A percentile compares a stretch with the other conserved stretches of the same genome.
Evolutionary conservation across 2,797 vertebrate genomes (phyloP).

Genomic region (Okamejei kenojei): DNA sequence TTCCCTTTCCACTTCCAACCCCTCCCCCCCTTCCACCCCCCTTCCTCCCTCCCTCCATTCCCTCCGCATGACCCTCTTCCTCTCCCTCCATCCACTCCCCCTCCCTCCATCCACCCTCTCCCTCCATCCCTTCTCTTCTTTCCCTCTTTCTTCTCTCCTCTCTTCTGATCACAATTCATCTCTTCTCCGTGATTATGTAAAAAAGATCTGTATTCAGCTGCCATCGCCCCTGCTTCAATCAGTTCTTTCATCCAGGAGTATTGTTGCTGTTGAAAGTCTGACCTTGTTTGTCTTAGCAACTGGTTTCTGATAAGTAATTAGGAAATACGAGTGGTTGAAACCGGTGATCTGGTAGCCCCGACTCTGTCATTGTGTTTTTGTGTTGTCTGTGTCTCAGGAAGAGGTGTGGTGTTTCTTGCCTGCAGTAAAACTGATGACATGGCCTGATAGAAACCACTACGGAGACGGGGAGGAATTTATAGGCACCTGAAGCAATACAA

Average conservation of each 20-base stretch:
- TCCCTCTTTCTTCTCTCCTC: too few relatives aligned
- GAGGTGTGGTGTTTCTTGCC: constrained; percentile 60
- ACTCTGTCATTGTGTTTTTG: constrained; percentile 49
- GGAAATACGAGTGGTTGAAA: neutral
- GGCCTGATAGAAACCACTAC: constrained; percentile 61
- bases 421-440: constrained; percentile 49
- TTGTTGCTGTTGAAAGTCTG: neutral
- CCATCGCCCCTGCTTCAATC: neutral
- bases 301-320: neutral
- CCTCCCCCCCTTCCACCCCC: neutral
- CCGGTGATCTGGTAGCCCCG: neutral
- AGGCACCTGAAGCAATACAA: constrained; percentile 62
- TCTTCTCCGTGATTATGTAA: neutral
- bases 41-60: neutral
- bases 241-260: too few relatives aligned
- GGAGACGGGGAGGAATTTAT: constrained; percentile 61
- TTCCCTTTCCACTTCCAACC: too few relatives aligned
- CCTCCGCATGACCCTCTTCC: too few relatives aligned
- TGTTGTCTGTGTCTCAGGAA: constrained; percentile 62
- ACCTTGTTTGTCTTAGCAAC: neutral
- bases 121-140: too few relatives aligned
- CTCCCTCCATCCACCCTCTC: too few relatives aligned
- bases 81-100: neutral
- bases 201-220: neutral
- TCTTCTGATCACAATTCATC: too few relatives aligned